Evolutionary conservation across 2,113 vertebrate genomes (phyloP).

Genomic region (Tachysurus vachellii): DNA sequence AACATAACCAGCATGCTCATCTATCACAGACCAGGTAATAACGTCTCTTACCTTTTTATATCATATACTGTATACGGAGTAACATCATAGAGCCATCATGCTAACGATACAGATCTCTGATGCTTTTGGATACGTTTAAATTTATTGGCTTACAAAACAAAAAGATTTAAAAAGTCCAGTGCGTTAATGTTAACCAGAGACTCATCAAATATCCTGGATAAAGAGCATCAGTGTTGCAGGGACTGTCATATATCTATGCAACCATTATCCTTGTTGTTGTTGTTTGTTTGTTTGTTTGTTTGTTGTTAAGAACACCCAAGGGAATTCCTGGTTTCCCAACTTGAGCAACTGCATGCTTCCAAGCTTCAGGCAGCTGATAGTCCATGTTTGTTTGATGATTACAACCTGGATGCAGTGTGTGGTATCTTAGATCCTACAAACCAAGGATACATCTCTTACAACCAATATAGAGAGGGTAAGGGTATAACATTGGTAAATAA

Average conservation of each 20-base stretch:
- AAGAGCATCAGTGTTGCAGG: too few species aligned
- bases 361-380: conserved; percentile 28
- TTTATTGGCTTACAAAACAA: neutral
- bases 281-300: neutral
- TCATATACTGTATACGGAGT: neutral
- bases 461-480: conserved; percentile 73
- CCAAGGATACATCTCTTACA: conserved; percentile 62
- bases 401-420: conserved; percentile 67
- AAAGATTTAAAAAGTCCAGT: neutral
- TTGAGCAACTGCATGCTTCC: conserved; percentile 63
- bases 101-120: neutral
- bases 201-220: neutral
- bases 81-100: neutral
- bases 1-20: conserved; percentile 68
- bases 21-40: conserved; percentile 69
- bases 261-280: neutral
- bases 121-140: neutral
- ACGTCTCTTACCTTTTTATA: neutral
- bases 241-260: neutral
- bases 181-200: neutral
- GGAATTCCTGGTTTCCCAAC: conserved; percentile 69
- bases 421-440: conserved; percentile 68
- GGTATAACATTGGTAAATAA: neutral
- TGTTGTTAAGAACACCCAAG: conserved; percentile 64
- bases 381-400: conserved; percentile 64